A percentile compares a stretch with the other conserved stretches of the same genome.
Evolutionary conservation across 1,140 invertebrate genomes (phyloP).

Genomic region (Drosophila teissieri): DNA sequence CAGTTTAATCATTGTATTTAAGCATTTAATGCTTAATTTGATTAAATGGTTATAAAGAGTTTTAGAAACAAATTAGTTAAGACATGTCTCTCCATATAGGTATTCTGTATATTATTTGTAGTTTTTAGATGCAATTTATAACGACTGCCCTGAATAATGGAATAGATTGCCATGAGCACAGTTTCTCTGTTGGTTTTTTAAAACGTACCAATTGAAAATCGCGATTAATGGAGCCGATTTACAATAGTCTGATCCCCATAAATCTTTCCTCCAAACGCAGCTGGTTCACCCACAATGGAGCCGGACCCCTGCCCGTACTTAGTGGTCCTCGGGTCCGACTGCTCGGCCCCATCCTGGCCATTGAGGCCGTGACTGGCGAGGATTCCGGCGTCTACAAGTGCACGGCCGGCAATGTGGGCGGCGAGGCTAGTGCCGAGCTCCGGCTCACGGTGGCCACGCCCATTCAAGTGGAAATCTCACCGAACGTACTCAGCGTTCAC

Average conservation of each 20-base stretch:
- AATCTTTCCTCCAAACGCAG: conserved; percentile 59
- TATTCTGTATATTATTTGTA: too few relatives aligned
- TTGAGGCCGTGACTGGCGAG: conserved; percentile 89
- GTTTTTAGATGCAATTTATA: not conserved
- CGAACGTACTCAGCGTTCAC: conserved; percentile 90
- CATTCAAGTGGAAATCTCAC: conserved; percentile 89
- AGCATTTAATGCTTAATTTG: too few relatives aligned
- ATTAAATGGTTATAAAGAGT: too few relatives aligned
- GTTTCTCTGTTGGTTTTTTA: not conserved
- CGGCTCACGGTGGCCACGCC: conserved; percentile 89
- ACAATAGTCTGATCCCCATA: conserved; percentile 38
- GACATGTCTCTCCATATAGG: too few relatives aligned
- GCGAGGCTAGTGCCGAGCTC: conserved; percentile 89
- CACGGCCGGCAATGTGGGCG: conserved; percentile 88
- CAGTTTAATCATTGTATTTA: too few relatives aligned
- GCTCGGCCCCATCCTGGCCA: conserved; percentile 89
- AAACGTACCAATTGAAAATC: conserved; percentile 33
- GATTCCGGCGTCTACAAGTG: conserved; percentile 90
- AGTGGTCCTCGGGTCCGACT: conserved; percentile 88
- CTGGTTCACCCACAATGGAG: conserved; percentile 89
- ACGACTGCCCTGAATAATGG: not conserved
- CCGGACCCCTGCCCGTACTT: conserved; percentile 87
- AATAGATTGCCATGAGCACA: conserved; percentile 52
- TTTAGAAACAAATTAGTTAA: too few relatives aligned
- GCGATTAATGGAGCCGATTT: conserved; percentile 46